Evolutionary conservation across 1,140 invertebrate species (phyloP).

Genomic region (Drosophila bifasciata): DNA sequence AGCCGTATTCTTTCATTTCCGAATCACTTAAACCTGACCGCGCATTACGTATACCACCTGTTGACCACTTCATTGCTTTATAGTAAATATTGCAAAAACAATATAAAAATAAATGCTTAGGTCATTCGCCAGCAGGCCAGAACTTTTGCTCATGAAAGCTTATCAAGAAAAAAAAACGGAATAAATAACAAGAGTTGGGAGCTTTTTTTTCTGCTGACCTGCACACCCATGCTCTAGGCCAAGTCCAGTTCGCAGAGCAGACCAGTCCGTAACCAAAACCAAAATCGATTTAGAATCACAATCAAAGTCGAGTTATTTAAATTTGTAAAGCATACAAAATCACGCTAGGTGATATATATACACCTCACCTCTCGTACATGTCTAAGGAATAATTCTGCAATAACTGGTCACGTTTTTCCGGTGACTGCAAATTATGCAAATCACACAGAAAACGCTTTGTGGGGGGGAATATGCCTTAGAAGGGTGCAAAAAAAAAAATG

Average conservation of each 20-base stretch:
- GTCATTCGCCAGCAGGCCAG: constrained; percentile 20
- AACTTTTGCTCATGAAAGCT: constrained; percentile 24
- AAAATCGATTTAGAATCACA: not conserved
- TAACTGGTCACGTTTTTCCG: constrained; percentile 67
- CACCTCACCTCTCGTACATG: constrained; percentile 9
- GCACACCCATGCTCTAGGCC: constrained; percentile 10
- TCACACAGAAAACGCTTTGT: constrained; percentile 17
- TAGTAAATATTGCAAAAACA: constrained; percentile 20
- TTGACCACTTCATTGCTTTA: not conserved
- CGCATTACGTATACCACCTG: constrained; percentile 35
- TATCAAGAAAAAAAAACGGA: constrained; percentile 42
- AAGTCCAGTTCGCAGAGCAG: no score
- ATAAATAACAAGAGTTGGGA: constrained; percentile 17
- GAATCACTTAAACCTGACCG: not conserved
- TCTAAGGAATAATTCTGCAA: constrained; percentile 34
- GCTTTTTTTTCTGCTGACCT: constrained; percentile 25
- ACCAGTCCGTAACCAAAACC: no score
- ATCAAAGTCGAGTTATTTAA: constrained; percentile 44
- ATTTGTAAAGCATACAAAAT: constrained; percentile 44
- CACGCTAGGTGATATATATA: constrained; percentile 20
- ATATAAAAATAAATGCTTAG: constrained; percentile 57
- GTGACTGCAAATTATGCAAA: constrained; percentile 60
- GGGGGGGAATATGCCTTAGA: not conserved
- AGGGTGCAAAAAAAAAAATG: constrained; percentile 12
- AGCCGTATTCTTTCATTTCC: no score